Conservation (phyloP, 2,113 vertebrate species). For the Thymallus thymallus region DNA sequence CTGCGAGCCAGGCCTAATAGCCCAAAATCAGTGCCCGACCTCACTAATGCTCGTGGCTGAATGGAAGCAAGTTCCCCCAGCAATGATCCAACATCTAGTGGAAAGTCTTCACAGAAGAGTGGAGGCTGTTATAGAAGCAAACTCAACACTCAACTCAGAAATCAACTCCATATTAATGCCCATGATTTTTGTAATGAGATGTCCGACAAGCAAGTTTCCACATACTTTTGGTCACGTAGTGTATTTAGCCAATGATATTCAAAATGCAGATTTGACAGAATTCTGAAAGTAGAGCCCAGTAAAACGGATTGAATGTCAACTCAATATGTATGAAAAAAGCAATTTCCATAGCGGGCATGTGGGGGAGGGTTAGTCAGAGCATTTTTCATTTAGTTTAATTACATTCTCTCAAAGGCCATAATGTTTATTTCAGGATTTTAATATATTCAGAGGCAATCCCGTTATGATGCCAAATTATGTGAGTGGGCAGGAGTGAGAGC, state of each 20-base stretch:
- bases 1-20: no score
- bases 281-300: constrained; percentile 12
- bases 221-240: no score
- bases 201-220: no score
- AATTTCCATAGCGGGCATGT: constrained; percentile 21
- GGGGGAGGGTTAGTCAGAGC: constrained; percentile 6
- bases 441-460: constrained; percentile 14
- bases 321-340: constrained; percentile 25
- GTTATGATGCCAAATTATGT: constrained; percentile 27
- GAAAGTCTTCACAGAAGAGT: no score
- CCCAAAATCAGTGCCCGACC: no score
- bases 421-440: constrained; percentile 39
- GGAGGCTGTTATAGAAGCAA: no score
- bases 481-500: not conserved
- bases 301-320: constrained; percentile 29
- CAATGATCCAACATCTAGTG: no score
- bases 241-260: constrained; percentile 27
- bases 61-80: no score
- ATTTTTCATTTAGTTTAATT: constrained; percentile 32
- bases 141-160: no score
- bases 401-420: constrained; percentile 41
- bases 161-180: no score
- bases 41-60: no score
- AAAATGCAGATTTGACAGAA: constrained; percentile 31
- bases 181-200: no score